Conservation (phyloP, 2,888 invertebrate genomes). For the Cyclophora albipunctata region DNA sequence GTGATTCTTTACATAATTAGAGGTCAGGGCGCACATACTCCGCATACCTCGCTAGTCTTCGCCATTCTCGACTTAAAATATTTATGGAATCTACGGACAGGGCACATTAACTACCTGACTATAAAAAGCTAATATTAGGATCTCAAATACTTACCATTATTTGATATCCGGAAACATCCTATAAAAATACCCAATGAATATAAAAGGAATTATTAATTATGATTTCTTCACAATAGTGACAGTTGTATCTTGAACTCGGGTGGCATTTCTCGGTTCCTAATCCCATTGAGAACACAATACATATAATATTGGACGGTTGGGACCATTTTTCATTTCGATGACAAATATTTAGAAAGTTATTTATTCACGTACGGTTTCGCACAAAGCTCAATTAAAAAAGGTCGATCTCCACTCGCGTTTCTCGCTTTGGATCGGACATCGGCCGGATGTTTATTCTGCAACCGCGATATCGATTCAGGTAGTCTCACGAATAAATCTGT, state of each 20-base stretch:
- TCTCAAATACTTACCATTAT: constrained; percentile 21
- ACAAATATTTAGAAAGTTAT: constrained; percentile 74
- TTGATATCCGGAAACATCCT: constrained; percentile 34
- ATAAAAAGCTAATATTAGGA: too few species aligned
- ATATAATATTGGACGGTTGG: constrained; percentile 38
- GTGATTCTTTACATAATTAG: constrained; percentile 38
- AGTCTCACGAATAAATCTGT: constrained; percentile 63
- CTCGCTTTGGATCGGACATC: constrained; percentile 47
- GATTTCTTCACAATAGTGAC: constrained; percentile 43
- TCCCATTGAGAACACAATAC: constrained; percentile 64
- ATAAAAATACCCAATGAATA: constrained; percentile 35
- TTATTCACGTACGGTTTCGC: constrained; percentile 58
- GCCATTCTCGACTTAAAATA: not conserved
- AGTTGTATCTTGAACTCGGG: constrained; percentile 47
- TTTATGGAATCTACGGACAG: not conserved
- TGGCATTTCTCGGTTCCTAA: constrained; percentile 67
- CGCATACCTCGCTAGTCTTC: not conserved
- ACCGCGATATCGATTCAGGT: constrained; percentile 66
- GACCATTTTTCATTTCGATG: constrained; percentile 69
- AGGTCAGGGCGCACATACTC: constrained; percentile 30
- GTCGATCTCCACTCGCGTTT: constrained; percentile 42
- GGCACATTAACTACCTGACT: not conserved
- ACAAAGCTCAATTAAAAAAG: constrained; percentile 57
- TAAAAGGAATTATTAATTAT: constrained; percentile 49
- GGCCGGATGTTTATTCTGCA: constrained; percentile 64